Evolutionary conservation across 2,888 invertebrate genomes (phyloP).

Genomic region (Lottia gigantea): DNA sequence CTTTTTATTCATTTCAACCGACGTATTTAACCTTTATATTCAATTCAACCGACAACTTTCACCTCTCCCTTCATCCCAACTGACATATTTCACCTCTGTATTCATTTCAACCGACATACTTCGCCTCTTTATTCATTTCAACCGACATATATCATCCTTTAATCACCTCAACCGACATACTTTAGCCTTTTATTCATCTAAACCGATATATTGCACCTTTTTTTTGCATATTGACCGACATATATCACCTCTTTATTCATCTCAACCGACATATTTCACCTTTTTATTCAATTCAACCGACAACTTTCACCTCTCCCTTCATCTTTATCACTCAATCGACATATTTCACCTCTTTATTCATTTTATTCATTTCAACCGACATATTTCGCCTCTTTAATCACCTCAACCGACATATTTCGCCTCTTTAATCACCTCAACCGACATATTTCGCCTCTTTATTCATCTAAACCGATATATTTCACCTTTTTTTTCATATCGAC

Average conservation of each 20-base stretch:
- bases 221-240: neutral
- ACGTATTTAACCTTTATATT: constrained; percentile 15
- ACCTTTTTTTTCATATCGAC: too few relatives aligned
- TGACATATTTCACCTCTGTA: neutral
- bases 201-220: neutral
- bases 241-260: constrained; percentile 18
- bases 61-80: neutral
- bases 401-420: too few relatives aligned
- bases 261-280: constrained; percentile 5
- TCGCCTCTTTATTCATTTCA: constrained; percentile 10
- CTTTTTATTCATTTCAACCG: constrained; percentile 14
- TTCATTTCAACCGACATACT: neutral
- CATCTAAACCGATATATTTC: too few relatives aligned
- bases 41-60: constrained; percentile 13
- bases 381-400: too few relatives aligned
- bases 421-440: too few relatives aligned
- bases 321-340: too few relatives aligned
- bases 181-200: neutral
- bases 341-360: too few relatives aligned
- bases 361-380: too few relatives aligned
- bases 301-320: neutral
- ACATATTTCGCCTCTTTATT: too few relatives aligned
- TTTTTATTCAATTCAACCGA: constrained; percentile 16
- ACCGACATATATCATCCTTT: constrained; percentile 1
- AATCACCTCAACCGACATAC: neutral